phyloP scores from a whole-genome alignment of 2,113 vertebrate species.

The Archilochus colubris region DNA sequence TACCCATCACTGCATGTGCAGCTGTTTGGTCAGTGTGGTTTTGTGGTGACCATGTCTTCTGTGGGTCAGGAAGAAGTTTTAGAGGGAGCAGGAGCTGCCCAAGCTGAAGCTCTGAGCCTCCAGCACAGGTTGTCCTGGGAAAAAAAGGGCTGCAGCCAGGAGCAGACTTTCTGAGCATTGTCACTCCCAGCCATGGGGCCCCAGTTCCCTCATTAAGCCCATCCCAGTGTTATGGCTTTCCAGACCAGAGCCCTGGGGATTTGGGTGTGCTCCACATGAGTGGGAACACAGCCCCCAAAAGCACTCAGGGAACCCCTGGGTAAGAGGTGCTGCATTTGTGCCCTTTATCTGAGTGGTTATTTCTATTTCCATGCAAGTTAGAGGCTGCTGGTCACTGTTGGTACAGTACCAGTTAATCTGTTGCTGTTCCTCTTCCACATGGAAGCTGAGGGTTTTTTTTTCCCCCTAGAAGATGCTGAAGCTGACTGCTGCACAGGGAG shows the following conservation, averaged over 20 bases:
- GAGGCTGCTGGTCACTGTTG: background rate
- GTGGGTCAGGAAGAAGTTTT: background rate
- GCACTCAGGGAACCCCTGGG: background rate
- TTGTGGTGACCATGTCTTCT: rapidly evolving
- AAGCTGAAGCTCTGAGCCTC: background rate
- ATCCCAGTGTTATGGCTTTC: background rate
- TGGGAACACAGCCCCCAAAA: background rate
- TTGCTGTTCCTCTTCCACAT: background rate
- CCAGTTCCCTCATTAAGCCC: background rate
- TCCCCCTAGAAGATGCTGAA: background rate
- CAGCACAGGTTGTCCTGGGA: background rate
- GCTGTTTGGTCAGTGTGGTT: background rate
- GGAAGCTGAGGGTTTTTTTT: background rate
- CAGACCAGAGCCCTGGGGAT: background rate
- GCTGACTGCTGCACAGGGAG: background rate
- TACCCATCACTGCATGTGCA: rapidly evolving
- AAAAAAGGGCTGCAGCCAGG: background rate
- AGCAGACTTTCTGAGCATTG: background rate
- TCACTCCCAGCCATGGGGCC: rapidly evolving
- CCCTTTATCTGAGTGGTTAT: too few relatives aligned
- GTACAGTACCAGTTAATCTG: background rate
- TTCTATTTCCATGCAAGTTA: background rate
- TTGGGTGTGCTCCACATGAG: background rate
- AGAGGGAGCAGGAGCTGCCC: background rate
- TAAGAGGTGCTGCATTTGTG: background rate